Base-by-base conservation (phyloP, 37 sponge, comb jelly and placozoan genomes). In the Diacarnus erythraeanus region DNA sequence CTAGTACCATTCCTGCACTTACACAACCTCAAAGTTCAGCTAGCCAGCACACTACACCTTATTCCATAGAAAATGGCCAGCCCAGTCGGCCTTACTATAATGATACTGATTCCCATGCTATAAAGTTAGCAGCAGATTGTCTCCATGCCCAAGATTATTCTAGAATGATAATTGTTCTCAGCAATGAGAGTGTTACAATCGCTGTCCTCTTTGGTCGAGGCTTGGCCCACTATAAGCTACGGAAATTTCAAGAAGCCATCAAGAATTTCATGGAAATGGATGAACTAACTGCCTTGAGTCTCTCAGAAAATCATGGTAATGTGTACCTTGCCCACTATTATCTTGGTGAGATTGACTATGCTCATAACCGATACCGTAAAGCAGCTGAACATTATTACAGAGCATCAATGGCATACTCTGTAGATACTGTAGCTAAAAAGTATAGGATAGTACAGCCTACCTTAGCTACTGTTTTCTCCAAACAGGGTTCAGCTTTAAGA, bases 101-200 rank as follows among this genome's bases (percentile, higher is more conserved):
- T 76, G 77, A 60, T 3, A 40, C 61, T 26, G 77, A 59, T 9
- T 29, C 2, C 25, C 68, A 41, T 12, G 63, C 34, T n/a, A 31
- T 88, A 54, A 59, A 0, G 20, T 40, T 37, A 0, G 83, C 88
- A 0, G 43, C 74, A 1, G 58, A 77, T 18, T 88, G 88, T 43
- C 57, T 82, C 21, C 83, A 82, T 23, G 88, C 88, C 9, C 76
- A 80, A 25, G 88, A 88, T 34, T 88, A 61, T 67, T 60, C 20
- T 27, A 60, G 34, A 42, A 82, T 88, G 88, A 51, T 72, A 8
- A 15, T 34, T 6, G n/a, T 82, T 51, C 76, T 40, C 4, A 57
- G 37, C 0, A 0, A 25, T 9, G 39, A 18, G 26, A 2, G 44
- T 1, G 36, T 37, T 10, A 34, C 5, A 0, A 63, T 41, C 1